Conservation (phyloP, 1,140 invertebrate genomes). For the Condylostylus longicornis region DNA sequence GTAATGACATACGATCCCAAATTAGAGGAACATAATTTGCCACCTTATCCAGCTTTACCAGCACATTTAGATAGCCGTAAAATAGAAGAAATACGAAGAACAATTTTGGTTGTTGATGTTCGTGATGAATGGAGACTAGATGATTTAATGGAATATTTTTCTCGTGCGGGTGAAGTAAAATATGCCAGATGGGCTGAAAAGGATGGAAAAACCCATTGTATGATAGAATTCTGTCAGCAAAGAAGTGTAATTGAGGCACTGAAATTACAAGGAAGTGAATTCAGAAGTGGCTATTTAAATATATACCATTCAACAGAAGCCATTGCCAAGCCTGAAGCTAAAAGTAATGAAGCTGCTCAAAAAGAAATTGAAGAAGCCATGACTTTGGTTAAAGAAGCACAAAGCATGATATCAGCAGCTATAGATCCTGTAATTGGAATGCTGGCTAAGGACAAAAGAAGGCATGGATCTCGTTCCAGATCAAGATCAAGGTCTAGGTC, state of each 20-base stretch:
- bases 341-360: slow-evolving; percentile 87
- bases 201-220: slow-evolving; percentile 60
- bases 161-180: slow-evolving; percentile 80
- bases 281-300: slow-evolving; percentile 48
- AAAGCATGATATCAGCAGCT: slow-evolving; percentile 81
- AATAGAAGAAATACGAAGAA: slow-evolving; percentile 92
- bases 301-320: slow-evolving; percentile 79
- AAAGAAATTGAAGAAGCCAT: slow-evolving; percentile 94
- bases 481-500: slow-evolving; percentile 47
- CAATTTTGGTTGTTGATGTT: slow-evolving; percentile 67
- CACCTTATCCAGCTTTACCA: slow-evolving; percentile 83
- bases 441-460: slow-evolving; percentile 64
- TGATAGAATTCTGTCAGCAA: slow-evolving; percentile 91
- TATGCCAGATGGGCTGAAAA: slow-evolving; percentile 84
- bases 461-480: slow-evolving; percentile 41
- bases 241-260: slow-evolving; percentile 72
- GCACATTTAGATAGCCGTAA: slow-evolving; percentile 75
- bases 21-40: slow-evolving; percentile 65
- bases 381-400: slow-evolving; percentile 89
- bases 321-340: slow-evolving; percentile 84
- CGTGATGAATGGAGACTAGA: slow-evolving; percentile 52
- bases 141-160: slow-evolving; percentile 74
- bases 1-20: slow-evolving; percentile 86
- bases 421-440: slow-evolving; percentile 81
- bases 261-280: slow-evolving; percentile 62